Base-by-base conservation (phyloP, 2,797 vertebrate species). In the Pangasius krempfi region DNA sequence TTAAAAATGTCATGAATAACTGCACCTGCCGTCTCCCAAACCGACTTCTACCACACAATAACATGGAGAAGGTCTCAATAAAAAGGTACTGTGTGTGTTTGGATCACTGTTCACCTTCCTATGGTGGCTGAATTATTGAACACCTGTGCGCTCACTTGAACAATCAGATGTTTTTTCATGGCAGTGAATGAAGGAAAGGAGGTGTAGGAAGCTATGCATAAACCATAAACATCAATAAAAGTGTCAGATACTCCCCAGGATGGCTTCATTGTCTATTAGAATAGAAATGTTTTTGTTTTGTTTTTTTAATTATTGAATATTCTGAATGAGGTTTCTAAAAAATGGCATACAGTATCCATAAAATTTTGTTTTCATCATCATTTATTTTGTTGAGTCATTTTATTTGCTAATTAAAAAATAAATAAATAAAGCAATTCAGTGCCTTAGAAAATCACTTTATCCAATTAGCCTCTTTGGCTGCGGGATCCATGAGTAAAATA, bases 71-170 rank as follows among this genome's bases (percentile, higher is more conserved):
- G 40, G 30, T 87, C 92, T 75, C 89, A 86, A 90, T 93, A 89
- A 92, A 92, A 90, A 82, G 64, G 89, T 89, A 89, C 90, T 89
- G 79, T 86, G 78, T 89, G 89, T 92, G 90, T 91, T 91, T 84
- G 87, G 90, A 92, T 92, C 86, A 88, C 89, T 89, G 90, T 91
- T 91, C 81, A 70, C 79, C 89, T 91, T 52, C 84, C 89, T 86
- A 88, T 88, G 86, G 70, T 85, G 54, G 76, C 84, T 92, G 90
- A 93, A 92, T 93, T 91, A 92, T 92, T 91, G 91, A 92, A 89
- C 87, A 90, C 87, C 86, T 91, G 89, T 85, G 88, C 54, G 76
- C 89, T 90, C 84, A n/a, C 86, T 88, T 58, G 58, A 92, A 91
- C 91, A 92, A 90, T 90, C 91, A 91, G 90, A 76, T 86, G 86